These are phyloP conservation scores for Acrobasis repandana DNA, from an alignment of 2,888 invertebrate species.

Conservation along the genomic window DNA sequence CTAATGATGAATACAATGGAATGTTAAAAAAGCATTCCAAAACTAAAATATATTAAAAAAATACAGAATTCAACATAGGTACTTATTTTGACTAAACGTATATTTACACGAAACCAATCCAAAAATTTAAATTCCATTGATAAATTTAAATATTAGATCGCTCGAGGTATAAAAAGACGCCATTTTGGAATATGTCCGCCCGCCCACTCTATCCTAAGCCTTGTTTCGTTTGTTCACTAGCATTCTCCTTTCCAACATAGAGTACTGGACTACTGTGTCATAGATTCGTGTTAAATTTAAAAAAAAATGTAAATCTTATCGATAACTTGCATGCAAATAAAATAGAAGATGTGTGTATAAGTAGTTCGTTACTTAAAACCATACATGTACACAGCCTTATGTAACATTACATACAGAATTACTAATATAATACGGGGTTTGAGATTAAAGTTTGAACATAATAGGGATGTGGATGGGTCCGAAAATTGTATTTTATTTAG, in stretches of 20 bases:
- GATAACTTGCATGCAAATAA: too few species aligned
- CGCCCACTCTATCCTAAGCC: conserved; percentile 8
- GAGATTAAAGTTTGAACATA: too few species aligned
- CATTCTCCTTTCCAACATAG: conserved; percentile 19
- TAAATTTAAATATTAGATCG: conserved; percentile 15
- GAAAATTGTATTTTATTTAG: too few species aligned
- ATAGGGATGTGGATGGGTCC: too few species aligned
- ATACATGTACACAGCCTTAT: too few species aligned
- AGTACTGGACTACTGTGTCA: conserved; percentile 11
- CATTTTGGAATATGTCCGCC: conserved; percentile 21
- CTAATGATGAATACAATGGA: neutral
- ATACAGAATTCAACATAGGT: neutral
- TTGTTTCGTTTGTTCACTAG: conserved; percentile 28
- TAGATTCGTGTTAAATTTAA: neutral
- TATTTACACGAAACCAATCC: conserved; percentile 22
- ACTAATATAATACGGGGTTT: too few species aligned
- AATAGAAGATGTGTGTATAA: too few species aligned
- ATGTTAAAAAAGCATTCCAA: neutral
- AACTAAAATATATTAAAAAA: neutral
- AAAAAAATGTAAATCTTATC: too few species aligned
- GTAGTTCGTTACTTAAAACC: too few species aligned
- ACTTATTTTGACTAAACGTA: neutral
- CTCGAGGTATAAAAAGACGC: conserved; percentile 14
- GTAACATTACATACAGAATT: too few species aligned
- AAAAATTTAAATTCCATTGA: neutral